These are phyloP conservation scores for Sebastes itinus DNA, from an alignment of 2,797 vertebrate genomes.

Conservation along the genomic window DNA sequence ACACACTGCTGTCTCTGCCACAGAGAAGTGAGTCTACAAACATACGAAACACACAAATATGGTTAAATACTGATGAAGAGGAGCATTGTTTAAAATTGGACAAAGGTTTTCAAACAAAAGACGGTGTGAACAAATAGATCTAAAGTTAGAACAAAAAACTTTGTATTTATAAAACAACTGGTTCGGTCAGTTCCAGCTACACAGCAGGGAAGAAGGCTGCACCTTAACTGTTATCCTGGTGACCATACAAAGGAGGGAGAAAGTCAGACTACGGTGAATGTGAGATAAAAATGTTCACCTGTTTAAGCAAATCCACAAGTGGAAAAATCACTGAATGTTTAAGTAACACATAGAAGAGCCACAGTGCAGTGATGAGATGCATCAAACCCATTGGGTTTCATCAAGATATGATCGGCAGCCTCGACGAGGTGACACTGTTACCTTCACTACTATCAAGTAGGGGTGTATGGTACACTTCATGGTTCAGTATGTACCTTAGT, in stretches of 20 bases:
- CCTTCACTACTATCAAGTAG: not conserved
- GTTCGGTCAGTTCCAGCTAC: not conserved
- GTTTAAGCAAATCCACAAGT: not conserved
- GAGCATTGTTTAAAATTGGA: not conserved
- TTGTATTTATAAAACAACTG: constrained; percentile 9
- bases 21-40: constrained; percentile 89
- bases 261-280: not conserved
- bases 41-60: not conserved
- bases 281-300: not conserved
- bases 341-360: not conserved
- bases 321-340: not conserved
- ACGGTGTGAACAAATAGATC: not conserved
- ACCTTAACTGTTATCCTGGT: not conserved
- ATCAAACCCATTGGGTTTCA: not conserved
- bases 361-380: not conserved
- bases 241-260: not conserved
- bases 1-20: constrained; percentile 93
- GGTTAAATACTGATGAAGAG: not conserved
- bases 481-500: no score
- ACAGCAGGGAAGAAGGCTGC: not conserved
- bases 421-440: not conserved
- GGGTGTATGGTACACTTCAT: no score
- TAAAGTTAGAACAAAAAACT: not conserved
- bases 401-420: not conserved
- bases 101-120: not conserved